These are phyloP conservation scores for Colletes collaris DNA, from an alignment of 2,888 invertebrate genomes.

Conservation along the genomic window DNA sequence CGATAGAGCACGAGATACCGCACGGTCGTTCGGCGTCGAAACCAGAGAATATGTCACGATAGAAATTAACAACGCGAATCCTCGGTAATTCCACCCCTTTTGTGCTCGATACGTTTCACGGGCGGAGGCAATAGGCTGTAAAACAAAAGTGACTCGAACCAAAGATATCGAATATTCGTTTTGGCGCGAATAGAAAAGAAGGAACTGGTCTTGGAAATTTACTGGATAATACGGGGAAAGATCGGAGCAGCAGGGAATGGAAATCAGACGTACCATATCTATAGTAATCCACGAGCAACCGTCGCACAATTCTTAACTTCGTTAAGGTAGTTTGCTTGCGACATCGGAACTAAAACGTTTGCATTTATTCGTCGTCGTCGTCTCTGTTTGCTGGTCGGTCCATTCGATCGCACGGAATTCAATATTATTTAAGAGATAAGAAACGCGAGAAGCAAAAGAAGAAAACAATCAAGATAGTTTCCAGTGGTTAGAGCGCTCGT, in stretches of 20 bases:
- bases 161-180: background rate
- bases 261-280: too few species aligned
- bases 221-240: too few species aligned
- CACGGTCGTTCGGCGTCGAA: background rate
- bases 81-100: background rate
- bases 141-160: background rate
- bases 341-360: slow-evolving; percentile 20
- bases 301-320: background rate
- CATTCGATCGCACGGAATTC: slow-evolving; percentile 51
- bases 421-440: slow-evolving; percentile 59
- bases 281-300: too few species aligned
- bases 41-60: background rate
- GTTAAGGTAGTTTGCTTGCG: background rate
- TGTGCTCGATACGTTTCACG: too few species aligned
- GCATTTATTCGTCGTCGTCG: slow-evolving; percentile 15
- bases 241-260: too few species aligned
- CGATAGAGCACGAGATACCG: slow-evolving; percentile 7
- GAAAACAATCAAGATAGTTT: slow-evolving; percentile 57
- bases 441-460: slow-evolving; percentile 46
- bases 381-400: slow-evolving; percentile 16
- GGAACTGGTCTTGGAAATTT: too few species aligned
- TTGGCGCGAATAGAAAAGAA: too few species aligned
- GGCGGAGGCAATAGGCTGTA: background rate
- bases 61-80: background rate
- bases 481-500: slow-evolving; percentile 62